Evolutionary conservation across 2,888 invertebrate genomes (phyloP).

Genomic region (Drosophila pegasa): DNA sequence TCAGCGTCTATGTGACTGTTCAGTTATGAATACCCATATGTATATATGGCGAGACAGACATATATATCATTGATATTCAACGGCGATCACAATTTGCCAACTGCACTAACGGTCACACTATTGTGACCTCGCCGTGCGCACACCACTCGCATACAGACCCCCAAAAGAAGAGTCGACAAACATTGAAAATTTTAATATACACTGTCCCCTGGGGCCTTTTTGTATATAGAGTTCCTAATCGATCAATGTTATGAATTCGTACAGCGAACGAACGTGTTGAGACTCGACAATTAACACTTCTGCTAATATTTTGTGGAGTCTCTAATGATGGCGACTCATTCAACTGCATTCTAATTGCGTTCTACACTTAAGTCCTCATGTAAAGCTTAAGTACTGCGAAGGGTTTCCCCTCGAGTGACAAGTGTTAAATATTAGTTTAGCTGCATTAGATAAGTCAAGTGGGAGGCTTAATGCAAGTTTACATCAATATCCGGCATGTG

Average conservation of each 20-base stretch:
- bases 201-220: constrained; percentile 4
- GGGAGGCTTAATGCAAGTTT: constrained; percentile 40
- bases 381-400: background rate
- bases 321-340: constrained; percentile 23
- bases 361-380: constrained; percentile 20
- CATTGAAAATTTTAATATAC: background rate
- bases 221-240: constrained; percentile 30
- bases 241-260: constrained; percentile 42
- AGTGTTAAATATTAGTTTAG: constrained; percentile 2
- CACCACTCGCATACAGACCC: constrained; percentile 34
- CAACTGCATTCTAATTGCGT: constrained; percentile 26
- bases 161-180: constrained; percentile 28
- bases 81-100: constrained; percentile 54
- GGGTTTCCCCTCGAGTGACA: constrained; percentile 1
- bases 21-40: constrained; percentile 19
- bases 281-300: constrained; percentile 34
- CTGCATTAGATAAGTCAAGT: constrained; percentile 4
- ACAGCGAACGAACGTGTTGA: constrained; percentile 29
- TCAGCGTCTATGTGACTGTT: constrained; percentile 6
- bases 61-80: constrained; percentile 59
- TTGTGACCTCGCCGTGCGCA: constrained; percentile 46
- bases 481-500: constrained; percentile 68
- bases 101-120: constrained; percentile 60
- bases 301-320: background rate
- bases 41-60: constrained; percentile 1